Base-by-base conservation (phyloP, 2,888 invertebrate species). In the Petrophora chlorosata region DNA sequence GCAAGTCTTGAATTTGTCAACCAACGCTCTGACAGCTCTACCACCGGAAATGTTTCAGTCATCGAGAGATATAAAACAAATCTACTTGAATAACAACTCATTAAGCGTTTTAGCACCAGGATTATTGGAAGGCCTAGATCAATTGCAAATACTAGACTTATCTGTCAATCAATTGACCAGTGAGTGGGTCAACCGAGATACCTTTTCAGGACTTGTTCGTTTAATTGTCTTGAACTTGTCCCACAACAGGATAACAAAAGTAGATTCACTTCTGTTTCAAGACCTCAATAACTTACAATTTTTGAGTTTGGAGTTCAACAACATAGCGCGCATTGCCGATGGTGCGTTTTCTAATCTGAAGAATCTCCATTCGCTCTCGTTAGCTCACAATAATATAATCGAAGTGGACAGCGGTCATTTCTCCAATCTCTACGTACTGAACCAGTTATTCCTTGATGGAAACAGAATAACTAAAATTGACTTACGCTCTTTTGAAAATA, bases 21-120 rank as follows among this genome's bases (percentile, higher is more conserved):
- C 94, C 65, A 97, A 97, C 79, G 92, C 93, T 56, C 84, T 97
- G 62, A 93, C 93, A 23, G 94, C 94, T 5, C 85, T 97, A 60
- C 96, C 96, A 4, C 94, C 95, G 22, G 95, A 95, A 73, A 85
- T 96, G 73, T 95, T 97, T 73, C 92, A 94, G 68, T 93, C 93
- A 26, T 94, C 94, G n/a, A 90, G 92, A 56, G 93, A 94, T 61
- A 88, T 96, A 30, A 92, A 93, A 51, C 94, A 95, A 76, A 90
- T 96, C 61, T 93, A 95, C 68, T 88, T 96, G 40, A 93, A 94
- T 68, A 96, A 96, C 73, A 96, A 96, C 76, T 94, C 95, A 5
- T 76, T 96, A 26, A 92, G 93, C 59, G 94, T 94, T 3, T 87
- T 96, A 36, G 95, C 95, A 7, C 94, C 95, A 7, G 95, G 94